Evolutionary conservation across 2,797 vertebrate species (phyloP), one percentile per base, ranked within the genome.

Genomic region (Acanthornis magna): DNA sequence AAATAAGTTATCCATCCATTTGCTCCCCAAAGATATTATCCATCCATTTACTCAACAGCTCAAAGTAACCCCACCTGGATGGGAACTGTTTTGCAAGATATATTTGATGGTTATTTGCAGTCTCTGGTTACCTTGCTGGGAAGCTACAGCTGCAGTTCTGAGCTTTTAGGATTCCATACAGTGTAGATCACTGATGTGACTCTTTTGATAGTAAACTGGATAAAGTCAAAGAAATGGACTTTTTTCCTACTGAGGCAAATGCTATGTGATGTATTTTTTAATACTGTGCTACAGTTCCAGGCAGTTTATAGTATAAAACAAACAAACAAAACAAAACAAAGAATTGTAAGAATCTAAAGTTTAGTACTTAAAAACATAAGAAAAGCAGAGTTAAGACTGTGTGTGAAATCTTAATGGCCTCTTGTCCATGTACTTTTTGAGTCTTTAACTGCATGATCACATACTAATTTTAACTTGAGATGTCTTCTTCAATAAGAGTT

Each of bases 1-100:
- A 40, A 29, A 86, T 79, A 91, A 91, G 93, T 92, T 75, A 60
- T 57, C 34, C 23, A 38, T 86, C 53, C 74, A 62, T 85, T 94
- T 94, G 29, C 58, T 91, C 67, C 29, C 82, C 55, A 40, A 29
- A 86, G 82, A 91, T 89, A 94, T 92, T 75, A 60, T 57, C 34
- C 23, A 38, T 86, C 53, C 74, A 62, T 85, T 94, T 94, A 26
- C 58, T 91, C 62, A 73, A 50, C 30, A 50, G 79, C 79, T 94
- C 76, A 67, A 42, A 92, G 78, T 95, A 86, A 5, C 0, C 40
- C 18, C 89, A 82, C 71, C 51, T 85, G 83, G 55, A 63, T 40
- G 32, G 85, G 67, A 92, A 48, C 22, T 67, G n/a, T 57, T 93
- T 91, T 70, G 62, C 91, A 91, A 86, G 70, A 86, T 84, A 22